Conservation (phyloP, 2,888 invertebrate genomes). For the Xylocampa areola region DNA sequence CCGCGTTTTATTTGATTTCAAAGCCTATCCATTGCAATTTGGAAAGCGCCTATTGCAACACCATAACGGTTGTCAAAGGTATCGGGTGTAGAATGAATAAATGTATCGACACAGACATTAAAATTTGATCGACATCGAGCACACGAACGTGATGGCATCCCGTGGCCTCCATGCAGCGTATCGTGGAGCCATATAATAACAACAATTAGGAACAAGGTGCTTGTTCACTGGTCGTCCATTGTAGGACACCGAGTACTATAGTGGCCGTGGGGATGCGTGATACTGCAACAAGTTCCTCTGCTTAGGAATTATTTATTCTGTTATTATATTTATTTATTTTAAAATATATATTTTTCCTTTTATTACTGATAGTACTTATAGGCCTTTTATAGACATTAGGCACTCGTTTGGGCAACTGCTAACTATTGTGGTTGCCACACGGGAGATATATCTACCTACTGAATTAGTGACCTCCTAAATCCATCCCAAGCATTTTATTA, state of each 20-base stretch:
- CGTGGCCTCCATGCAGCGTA: conserved; percentile 68
- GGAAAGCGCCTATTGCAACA: conserved; percentile 65
- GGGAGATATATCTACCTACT: too few relatives aligned
- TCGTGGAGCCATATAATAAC: conserved; percentile 55
- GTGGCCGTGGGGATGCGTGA: conserved; percentile 6
- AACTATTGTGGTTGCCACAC: too few relatives aligned
- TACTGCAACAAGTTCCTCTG: conserved; percentile 8
- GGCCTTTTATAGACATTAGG: too few relatives aligned
- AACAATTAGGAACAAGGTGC: conserved; percentile 50
- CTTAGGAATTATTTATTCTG: too few relatives aligned
- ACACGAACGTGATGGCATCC: conserved; percentile 73
- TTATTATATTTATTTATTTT: too few relatives aligned
- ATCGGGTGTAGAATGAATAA: conserved; percentile 65
- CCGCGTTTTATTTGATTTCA: conserved; percentile 11
- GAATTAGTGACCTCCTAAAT: too few relatives aligned
- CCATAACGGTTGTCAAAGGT: conserved; percentile 59
- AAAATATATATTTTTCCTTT: too few relatives aligned
- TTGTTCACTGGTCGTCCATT: conserved; percentile 19
- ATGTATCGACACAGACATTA: conserved; percentile 70
- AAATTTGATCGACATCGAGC: conserved; percentile 74
- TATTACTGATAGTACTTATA: too few relatives aligned
- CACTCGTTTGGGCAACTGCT: too few relatives aligned
- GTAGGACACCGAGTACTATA: conserved; percentile 28
- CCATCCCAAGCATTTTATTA: too few relatives aligned
- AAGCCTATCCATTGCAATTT: conserved; percentile 49